Base-by-base conservation (phyloP, 2,888 invertebrate genomes). In the Cerastis leucographa region DNA sequence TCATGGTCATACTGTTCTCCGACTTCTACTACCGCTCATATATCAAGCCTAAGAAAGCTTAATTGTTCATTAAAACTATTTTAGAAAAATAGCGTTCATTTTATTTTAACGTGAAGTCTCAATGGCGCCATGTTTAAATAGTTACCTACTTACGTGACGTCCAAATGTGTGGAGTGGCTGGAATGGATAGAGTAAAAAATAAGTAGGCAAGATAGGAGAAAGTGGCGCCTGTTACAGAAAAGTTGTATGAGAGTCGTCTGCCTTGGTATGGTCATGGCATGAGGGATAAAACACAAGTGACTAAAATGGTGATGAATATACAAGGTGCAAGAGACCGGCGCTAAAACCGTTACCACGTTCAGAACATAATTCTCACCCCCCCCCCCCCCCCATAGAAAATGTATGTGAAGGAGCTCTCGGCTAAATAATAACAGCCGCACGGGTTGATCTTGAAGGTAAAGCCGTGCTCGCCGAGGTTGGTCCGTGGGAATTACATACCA, bases 1-100 rank as follows among this genome's bases (percentile, higher is more conserved):
- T 98, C 88, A 97, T 98, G 97, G 94, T 98, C 14, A 89, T 97
- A n/a, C 92, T 98, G 42, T 98, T 98, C 90, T 92, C 94, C 9
- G 97, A 98, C 85, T 98, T 98, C 93, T 98, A 98, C 89, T 97
- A 97, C 85, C 97, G 97, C 73, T 89, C 97, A 0, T 98, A 98
- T 88, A 89, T 97, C 22, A 93, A 91, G 56, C 22, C 88, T 0
- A 89, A 90, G 75, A 86, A 85, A 71, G 69, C 71, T 12, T 89
- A 86, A 84, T 25, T 29, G 42, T 44, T 19, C 6, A 62, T 59
- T 40, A 68, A 76, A 67, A 76, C 65, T 14, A 25, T 54, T 22
- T 0, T 35, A 56, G n/a, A n/a, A n/a, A 68, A n/a, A 0, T 25
- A 54, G 4, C 1, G 2, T 0, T 49, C 40, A 40, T 79, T 78